Conservation (phyloP, 2,888 invertebrate genomes). For the Resseliella maxima region DNA sequence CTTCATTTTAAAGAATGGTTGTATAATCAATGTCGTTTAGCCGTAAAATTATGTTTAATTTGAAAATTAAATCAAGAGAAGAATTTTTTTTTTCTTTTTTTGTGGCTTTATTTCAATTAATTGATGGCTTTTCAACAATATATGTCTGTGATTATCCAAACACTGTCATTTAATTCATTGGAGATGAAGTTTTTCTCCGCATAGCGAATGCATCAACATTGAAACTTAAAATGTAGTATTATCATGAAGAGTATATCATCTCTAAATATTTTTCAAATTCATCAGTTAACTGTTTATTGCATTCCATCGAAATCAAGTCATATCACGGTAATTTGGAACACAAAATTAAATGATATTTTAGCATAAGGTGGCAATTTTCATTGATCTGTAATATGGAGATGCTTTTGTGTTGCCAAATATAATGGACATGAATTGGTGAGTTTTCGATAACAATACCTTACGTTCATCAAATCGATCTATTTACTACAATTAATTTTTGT, state of each 20-base stretch:
- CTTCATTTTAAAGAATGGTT: no score
- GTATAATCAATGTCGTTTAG: neutral
- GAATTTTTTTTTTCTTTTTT: neutral
- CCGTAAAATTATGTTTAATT: neutral
- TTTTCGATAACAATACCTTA: neutral
- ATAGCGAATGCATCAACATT: neutral
- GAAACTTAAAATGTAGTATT: neutral
- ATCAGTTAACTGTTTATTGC: slow-evolving; percentile 19
- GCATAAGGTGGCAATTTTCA: neutral
- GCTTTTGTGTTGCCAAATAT: neutral
- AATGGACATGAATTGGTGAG: neutral
- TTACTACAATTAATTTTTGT: neutral
- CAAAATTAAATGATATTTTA: slow-evolving; percentile 28
- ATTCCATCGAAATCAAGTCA: neutral
- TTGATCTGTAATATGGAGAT: slow-evolving; percentile 18
- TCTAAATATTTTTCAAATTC: neutral
- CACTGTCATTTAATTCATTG: neutral
- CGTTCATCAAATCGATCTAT: neutral
- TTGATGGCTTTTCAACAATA: neutral
- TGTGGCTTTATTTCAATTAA: neutral
- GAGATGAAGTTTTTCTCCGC: neutral
- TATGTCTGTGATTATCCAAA: slow-evolving; percentile 12
- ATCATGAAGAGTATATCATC: neutral
- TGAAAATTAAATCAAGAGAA: neutral
- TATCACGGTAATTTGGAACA: neutral